A percentile compares a stretch with the other conserved stretches of the same genome.
Conservation (phyloP, 2,888 invertebrate genomes). For the Caenorhabditis japonica region DNA sequence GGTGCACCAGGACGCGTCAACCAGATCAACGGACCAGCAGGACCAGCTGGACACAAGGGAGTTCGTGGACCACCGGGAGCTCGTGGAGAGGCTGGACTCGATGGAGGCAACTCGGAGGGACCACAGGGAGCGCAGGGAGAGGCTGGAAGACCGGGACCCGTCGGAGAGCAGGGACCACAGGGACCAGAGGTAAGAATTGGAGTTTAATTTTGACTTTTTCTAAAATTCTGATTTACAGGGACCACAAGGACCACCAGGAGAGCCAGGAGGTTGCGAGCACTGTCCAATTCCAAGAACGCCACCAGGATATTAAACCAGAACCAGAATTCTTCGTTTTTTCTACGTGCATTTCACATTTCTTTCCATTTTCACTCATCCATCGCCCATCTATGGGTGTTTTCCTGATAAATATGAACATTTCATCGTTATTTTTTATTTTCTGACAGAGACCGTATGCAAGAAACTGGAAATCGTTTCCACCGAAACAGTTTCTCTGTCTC, state of each 20-base stretch:
- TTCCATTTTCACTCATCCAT: too few relatives aligned
- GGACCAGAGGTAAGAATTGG: constrained; percentile 58
- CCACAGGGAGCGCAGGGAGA: constrained; percentile 64
- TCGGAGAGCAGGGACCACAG: constrained; percentile 67
- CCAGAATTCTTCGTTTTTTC: not conserved
- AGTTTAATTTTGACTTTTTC: not conserved
- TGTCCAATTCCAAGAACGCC: constrained; percentile 71
- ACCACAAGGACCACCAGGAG: constrained; percentile 59
- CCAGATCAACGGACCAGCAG: constrained; percentile 67
- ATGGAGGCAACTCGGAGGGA: constrained; percentile 62
- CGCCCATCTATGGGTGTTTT: constrained; percentile 32
- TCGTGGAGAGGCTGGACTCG: constrained; percentile 68
- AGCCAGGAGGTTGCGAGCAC: constrained; percentile 60
- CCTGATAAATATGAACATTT: constrained; percentile 8
- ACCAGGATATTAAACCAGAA: constrained; percentile 67
- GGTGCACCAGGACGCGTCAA: constrained; percentile 66
- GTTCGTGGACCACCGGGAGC: constrained; percentile 66
- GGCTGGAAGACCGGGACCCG: constrained; percentile 65
- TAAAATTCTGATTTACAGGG: constrained; percentile 33
- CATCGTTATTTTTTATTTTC: not conserved
- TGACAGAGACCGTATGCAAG: not conserved
- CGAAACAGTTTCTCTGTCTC: too few relatives aligned
- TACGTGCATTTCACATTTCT: not conserved
- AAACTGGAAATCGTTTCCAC: too few relatives aligned
- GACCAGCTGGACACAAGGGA: constrained; percentile 62